These are phyloP conservation scores for Ptilonorhynchus violaceus DNA, from an alignment of 2,113 vertebrate species.

Conservation along the genomic window DNA sequence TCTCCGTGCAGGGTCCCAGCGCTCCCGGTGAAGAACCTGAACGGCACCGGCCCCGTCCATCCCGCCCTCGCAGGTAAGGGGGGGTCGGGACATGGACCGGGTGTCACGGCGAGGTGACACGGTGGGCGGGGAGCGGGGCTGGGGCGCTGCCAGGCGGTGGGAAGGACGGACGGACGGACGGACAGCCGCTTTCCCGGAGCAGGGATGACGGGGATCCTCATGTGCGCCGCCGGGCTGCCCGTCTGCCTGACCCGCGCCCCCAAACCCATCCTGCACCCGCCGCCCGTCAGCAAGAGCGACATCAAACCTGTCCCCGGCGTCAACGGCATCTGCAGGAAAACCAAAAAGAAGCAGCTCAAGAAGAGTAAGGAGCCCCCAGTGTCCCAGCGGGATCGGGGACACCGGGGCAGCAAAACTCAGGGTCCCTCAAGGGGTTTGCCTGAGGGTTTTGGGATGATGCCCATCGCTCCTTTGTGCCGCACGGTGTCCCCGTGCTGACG, in stretches of 20 bases:
- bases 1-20: constrained; percentile 83
- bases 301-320: constrained; percentile 92
- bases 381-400: rapidly evolving
- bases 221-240: constrained; percentile 92
- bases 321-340: constrained; percentile 91
- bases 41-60: constrained; percentile 89
- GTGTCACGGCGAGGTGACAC: not conserved
- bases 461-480: rapidly evolving
- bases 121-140: not conserved
- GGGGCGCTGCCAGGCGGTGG: not conserved
- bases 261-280: constrained; percentile 92
- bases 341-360: constrained; percentile 93
- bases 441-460: rapidly evolving
- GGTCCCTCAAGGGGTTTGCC: not conserved
- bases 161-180: not conserved
- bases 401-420: not conserved
- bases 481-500: not conserved
- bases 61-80: constrained; percentile 90
- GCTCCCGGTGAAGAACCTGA: constrained; percentile 95
- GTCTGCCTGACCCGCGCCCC: constrained; percentile 94
- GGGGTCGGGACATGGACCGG: rapidly evolving
- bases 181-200: not conserved
- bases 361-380: constrained; percentile 72
- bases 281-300: constrained; percentile 92
- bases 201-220: constrained; percentile 97